Percentiles rank a stretch among this genome's conserved stretches.
Conservation (phyloP, 2,888 invertebrate genomes). For the Drosophila nigritarsus region DNA sequence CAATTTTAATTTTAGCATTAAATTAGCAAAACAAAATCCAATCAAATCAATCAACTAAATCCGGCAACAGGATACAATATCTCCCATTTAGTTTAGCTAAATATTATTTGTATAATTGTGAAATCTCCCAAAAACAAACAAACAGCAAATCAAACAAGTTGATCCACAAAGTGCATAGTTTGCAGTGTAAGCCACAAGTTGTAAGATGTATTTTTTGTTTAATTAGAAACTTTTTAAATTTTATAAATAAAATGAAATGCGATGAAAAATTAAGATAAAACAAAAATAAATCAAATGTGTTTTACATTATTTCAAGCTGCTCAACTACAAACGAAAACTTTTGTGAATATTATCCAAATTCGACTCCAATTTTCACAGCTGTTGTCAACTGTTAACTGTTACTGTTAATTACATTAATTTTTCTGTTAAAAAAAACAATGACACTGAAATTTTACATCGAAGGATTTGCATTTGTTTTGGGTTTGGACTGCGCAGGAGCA, state of each 20-base stretch:
- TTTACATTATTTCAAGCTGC: not conserved
- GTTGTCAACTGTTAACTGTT: too few species aligned
- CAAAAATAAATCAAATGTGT: not conserved
- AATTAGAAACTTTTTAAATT: slow-evolving; percentile 76
- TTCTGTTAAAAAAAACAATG: too few species aligned
- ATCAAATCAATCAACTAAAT: slow-evolving; percentile 36
- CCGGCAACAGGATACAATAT: slow-evolving; percentile 39
- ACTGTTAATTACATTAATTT: too few species aligned
- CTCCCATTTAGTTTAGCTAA: slow-evolving; percentile 64
- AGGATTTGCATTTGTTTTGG: not conserved
- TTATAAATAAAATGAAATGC: slow-evolving; percentile 69
- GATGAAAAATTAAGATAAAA: slow-evolving; percentile 48
- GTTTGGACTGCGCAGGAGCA: not conserved
- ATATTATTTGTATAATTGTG: slow-evolving; percentile 64
- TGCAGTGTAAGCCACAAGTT: slow-evolving; percentile 59
- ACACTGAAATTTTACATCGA: too few species aligned
- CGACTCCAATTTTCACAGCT: not conserved
- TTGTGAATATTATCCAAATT: not conserved
- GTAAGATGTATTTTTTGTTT: slow-evolving; percentile 65
- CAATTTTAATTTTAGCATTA: slow-evolving; percentile 78
- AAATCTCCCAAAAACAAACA: slow-evolving; percentile 43
- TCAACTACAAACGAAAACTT: not conserved
- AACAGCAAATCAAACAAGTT: slow-evolving; percentile 21
- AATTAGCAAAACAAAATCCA: slow-evolving; percentile 57
- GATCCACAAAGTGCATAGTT: slow-evolving; percentile 31